Evolutionary conservation across 2,797 vertebrate species (phyloP), one percentile per base, ranked within the genome.

Genomic region (Hydrocynus forskahlii): DNA sequence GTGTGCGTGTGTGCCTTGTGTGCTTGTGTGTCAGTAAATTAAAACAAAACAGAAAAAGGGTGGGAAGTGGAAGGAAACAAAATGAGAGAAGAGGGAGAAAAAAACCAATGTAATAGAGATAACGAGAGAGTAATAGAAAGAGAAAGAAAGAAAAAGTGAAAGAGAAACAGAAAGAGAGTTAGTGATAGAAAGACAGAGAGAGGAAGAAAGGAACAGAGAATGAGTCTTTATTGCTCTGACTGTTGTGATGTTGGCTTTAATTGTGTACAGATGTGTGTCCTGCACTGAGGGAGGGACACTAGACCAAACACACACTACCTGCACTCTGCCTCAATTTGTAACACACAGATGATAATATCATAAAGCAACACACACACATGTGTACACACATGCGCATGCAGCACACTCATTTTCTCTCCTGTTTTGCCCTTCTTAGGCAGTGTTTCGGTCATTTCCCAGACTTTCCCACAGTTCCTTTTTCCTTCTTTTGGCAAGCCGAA

Each of bases 271-370:
- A 85, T 86, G 63, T 87, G 68, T 87, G 68, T 78, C 45, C 23
- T 57, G 52, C 72, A 35, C 35, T 35, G 35, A 48, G 45, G 59
- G 55, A 59, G 80, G 43, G 12, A 64, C 45, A 85, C 71, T 67
- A 23, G 43, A 81, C 77, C 23, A 75, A 60, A 67, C 60, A 86
- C 74, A 82, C 64, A 45, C 83, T 75, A 70, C 62, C 84, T 77
- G 85, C 74, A 82, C 64, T 43, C 83, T 75, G 72, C 62, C 85
- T 77, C 83, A 91, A 90, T 92, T 91, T 91, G 88, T 91, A 84
- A 75, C 86, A 84, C 68, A 69, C 23, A 88, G 89, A 90, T 88
- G 84, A 87, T 82, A 82, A 50, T 25, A 72, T 66, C 76, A 78
- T 68, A 40, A 43, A 89, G 86, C 70, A 85, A 71, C 19, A 76